Conservation (phyloP, 2,113 vertebrate genomes). For the Chionis minor region DNA sequence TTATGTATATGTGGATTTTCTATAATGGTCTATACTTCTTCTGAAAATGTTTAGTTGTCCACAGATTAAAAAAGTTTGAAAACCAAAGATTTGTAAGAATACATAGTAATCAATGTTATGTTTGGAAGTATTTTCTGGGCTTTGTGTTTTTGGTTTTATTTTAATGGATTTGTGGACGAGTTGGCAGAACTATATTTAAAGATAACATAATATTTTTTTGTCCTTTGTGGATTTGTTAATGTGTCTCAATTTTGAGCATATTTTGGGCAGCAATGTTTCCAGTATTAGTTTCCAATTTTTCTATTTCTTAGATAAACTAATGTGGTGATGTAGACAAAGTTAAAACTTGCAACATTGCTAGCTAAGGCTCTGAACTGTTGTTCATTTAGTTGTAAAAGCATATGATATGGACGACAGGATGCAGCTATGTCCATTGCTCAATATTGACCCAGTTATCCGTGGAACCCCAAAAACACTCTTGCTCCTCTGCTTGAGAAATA, state of each 20-base stretch:
- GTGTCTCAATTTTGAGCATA: not conserved
- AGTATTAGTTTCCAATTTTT: not conserved
- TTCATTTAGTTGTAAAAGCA: not conserved
- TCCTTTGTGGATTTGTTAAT: not conserved
- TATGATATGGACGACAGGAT: not conserved
- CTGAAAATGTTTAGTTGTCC: not conserved
- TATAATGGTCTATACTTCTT: rapidly evolving
- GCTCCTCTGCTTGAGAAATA: not conserved
- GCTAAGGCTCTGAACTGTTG: not conserved
- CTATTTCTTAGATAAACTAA: not conserved
- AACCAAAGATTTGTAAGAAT: not conserved
- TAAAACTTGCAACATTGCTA: not conserved
- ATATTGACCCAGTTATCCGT: not conserved
- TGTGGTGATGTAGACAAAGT: not conserved
- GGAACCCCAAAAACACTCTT: not conserved
- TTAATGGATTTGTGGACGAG: not conserved
- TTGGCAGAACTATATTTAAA: not conserved
- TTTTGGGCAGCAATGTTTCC: not conserved
- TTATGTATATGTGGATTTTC: not conserved
- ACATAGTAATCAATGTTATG: not conserved
- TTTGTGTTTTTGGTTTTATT: not conserved
- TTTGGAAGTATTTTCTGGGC: rapidly evolving
- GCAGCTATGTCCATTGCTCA: not conserved
- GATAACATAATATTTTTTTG: not conserved
- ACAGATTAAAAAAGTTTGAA: not conserved